phyloP scores from a whole-genome alignment of 2,797 vertebrate species.

The Tachyglossus aculeatus region DNA sequence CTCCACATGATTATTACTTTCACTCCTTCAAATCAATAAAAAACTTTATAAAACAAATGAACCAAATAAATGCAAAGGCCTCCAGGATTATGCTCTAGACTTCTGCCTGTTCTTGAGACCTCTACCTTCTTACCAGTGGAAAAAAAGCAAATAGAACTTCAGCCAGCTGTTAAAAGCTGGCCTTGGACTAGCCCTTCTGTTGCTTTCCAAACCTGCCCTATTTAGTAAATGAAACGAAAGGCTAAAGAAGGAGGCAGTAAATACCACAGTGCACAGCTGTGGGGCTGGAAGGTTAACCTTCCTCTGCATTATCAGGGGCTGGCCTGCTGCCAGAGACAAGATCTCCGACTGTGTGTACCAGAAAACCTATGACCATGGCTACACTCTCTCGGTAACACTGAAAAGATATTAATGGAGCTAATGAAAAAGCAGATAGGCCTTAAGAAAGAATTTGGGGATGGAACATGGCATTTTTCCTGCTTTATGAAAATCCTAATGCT shows the following conservation, averaged over 20 bases:
- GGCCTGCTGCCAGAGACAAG: conserved; percentile 3
- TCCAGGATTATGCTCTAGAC: not conserved
- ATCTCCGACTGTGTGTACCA: not conserved
- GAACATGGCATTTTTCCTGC: not conserved
- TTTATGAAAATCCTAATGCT: conserved; percentile 5
- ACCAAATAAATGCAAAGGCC: not conserved
- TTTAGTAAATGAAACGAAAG: not conserved
- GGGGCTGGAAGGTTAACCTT: not conserved
- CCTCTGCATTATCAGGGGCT: not conserved
- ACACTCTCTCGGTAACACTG: not conserved
- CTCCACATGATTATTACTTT: not conserved
- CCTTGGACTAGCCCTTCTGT: not conserved
- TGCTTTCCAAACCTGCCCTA: not conserved
- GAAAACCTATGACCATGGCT: not conserved
- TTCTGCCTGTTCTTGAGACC: not conserved
- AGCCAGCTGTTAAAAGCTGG: not conserved
- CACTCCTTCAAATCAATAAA: not conserved
- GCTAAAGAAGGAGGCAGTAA: not conserved
- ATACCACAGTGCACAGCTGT: not conserved
- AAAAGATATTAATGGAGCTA: not conserved
- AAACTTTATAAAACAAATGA: conserved; percentile 16
- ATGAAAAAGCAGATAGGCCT: not conserved
- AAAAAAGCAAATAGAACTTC: not conserved
- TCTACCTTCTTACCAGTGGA: not conserved
- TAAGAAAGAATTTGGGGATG: not conserved